A percentile compares a stretch with the other conserved stretches of the same genome.
These are phyloP conservation scores for Spizella passerina DNA, from an alignment of 2,797 vertebrate genomes.

Conservation along the genomic window DNA sequence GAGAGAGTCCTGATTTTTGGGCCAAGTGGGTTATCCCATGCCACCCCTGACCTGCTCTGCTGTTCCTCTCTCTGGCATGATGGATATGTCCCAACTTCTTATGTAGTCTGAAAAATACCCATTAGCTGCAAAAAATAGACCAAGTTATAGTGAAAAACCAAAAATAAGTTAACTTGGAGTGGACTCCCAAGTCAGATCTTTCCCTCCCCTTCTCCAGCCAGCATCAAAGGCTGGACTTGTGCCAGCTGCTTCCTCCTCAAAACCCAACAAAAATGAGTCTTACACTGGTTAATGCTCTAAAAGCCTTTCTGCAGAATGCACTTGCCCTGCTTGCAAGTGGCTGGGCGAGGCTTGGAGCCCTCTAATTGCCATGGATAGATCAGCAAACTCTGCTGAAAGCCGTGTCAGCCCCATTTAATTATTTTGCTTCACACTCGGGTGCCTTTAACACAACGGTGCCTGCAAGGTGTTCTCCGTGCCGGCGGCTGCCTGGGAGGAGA, in stretches of 20 bases:
- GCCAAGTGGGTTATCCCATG: not conserved
- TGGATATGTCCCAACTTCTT: not conserved
- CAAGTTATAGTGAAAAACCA: not conserved
- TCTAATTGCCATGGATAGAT: not conserved
- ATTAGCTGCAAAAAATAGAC: not conserved
- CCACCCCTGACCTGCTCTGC: not conserved
- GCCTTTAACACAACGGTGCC: not conserved
- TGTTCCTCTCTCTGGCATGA: not conserved
- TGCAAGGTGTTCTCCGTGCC: not conserved
- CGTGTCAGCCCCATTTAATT: not conserved
- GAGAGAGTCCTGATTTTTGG: not conserved
- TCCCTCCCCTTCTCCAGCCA: not conserved
- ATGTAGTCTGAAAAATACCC: fast-evolving
- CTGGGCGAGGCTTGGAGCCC: not conserved
- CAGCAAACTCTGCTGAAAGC: not conserved
- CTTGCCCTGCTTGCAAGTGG: not conserved
- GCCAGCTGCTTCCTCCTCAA: not conserved
- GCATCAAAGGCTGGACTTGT: not conserved
- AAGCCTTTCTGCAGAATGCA: not conserved
- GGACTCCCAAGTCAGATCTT: not conserved
- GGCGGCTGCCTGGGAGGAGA: not conserved
- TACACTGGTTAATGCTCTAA: not conserved
- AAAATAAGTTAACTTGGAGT: not conserved
- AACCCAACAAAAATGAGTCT: not conserved
- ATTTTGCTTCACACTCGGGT: slow-evolving; percentile 21